Conservation (phyloP, 2,113 vertebrate genomes). For the Brachyhypopomus gauderio region DNA sequence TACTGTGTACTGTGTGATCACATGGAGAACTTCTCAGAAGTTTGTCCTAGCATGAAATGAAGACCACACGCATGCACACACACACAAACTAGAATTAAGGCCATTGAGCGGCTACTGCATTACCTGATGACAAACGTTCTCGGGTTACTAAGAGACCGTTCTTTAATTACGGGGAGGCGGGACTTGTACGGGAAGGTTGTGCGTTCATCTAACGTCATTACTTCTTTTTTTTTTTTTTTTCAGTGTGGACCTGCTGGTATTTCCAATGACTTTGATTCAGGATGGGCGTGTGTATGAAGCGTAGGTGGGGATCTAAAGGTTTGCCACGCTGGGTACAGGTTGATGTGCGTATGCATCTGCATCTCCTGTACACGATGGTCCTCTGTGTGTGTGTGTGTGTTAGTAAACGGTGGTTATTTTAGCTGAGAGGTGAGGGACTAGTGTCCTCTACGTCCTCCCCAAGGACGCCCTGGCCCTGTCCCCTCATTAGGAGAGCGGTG, state of each 20-base stretch:
- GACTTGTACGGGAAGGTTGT: too few species aligned
- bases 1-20: neutral
- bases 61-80: neutral
- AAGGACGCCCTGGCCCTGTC: neutral
- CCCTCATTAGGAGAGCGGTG: constrained; percentile 40
- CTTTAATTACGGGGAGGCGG: neutral
- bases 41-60: constrained; percentile 17
- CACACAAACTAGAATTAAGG: neutral
- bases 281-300: too few species aligned
- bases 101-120: neutral
- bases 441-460: neutral
- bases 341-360: neutral
- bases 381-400: neutral
- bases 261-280: too few species aligned
- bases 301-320: too few species aligned
- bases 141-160: constrained; percentile 36
- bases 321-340: neutral
- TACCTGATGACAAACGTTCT: constrained; percentile 30
- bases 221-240: too few species aligned
- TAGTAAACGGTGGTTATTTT: constrained; percentile 7
- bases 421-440: neutral
- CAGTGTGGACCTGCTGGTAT: too few species aligned
- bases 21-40: neutral
- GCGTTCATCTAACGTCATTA: too few species aligned
- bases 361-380: neutral